phyloP scores from a whole-genome alignment of 2,888 invertebrate species.

The Athripsodes cinereus region DNA sequence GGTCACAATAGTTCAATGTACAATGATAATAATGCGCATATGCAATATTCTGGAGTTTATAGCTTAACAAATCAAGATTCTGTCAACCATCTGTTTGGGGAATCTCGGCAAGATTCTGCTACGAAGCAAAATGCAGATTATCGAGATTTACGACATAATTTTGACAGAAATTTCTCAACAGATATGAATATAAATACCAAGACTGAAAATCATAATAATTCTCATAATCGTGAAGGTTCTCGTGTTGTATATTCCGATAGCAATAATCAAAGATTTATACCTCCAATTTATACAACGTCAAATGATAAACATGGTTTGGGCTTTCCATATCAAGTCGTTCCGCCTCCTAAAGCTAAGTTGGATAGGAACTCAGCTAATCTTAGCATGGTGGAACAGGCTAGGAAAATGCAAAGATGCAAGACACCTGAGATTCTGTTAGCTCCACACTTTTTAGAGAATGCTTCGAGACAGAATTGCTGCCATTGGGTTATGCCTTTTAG shows the following conservation, averaged over 20 bases:
- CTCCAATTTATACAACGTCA: constrained; percentile 13
- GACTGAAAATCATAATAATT: constrained; percentile 1
- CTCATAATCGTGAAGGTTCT: constrained; percentile 11
- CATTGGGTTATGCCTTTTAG: constrained; percentile 44
- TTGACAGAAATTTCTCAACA: constrained; percentile 2
- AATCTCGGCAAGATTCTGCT: constrained; percentile 18
- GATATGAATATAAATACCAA: neutral
- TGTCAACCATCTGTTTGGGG: constrained; percentile 14
- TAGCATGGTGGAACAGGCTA: constrained; percentile 30
- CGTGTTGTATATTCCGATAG: constrained; percentile 6
- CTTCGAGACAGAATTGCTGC: constrained; percentile 42
- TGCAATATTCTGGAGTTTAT: constrained; percentile 26
- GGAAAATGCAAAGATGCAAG: constrained; percentile 51
- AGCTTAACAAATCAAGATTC: constrained; percentile 24
- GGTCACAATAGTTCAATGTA: constrained; percentile 8
- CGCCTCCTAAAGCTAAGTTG: constrained; percentile 54
- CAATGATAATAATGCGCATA: constrained; percentile 17
- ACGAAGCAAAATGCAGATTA: constrained; percentile 11
- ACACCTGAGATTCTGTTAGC: constrained; percentile 75
- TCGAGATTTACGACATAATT: constrained; percentile 20
- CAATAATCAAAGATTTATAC: constrained; percentile 4
- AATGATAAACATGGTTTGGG: constrained; percentile 30
- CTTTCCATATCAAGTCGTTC: constrained; percentile 47
- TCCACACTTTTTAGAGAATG: constrained; percentile 61
- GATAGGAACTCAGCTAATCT: constrained; percentile 29